phyloP scores from a whole-genome alignment of 2,888 invertebrate species.

The Lutraria lutraria region DNA sequence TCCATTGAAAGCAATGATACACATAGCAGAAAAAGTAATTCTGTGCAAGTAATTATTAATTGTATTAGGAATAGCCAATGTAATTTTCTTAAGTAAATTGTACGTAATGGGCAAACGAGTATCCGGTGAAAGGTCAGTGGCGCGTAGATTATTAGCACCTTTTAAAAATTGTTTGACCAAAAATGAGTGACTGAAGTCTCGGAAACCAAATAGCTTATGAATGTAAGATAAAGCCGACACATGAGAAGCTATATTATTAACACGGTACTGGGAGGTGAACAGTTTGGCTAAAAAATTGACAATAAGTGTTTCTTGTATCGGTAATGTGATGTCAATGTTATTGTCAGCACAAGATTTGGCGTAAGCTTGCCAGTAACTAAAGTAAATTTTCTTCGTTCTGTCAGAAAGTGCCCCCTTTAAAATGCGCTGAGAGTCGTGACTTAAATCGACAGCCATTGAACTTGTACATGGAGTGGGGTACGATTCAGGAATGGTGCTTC shows the following conservation, averaged over 20 bases:
- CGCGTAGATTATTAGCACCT: neutral
- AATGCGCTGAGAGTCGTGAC: neutral
- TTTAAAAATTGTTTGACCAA: conserved; percentile 23
- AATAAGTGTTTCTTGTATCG: too few relatives aligned
- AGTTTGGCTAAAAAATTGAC: neutral
- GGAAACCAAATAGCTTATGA: neutral
- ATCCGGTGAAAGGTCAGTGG: neutral
- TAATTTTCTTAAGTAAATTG: too few relatives aligned
- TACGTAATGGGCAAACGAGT: conserved; percentile 3
- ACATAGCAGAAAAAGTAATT: neutral
- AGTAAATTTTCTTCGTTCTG: too few relatives aligned
- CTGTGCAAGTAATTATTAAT: neutral
- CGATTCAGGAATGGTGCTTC: neutral
- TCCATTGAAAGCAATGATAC: neutral
- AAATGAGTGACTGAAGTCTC: too few relatives aligned
- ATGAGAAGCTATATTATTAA: conserved; percentile 3
- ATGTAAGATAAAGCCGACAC: conserved; percentile 21
- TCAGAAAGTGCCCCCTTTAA: neutral
- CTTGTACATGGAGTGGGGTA: too few relatives aligned
- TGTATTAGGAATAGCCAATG: neutral
- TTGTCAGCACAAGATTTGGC: too few relatives aligned
- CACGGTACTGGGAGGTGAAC: neutral
- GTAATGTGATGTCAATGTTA: too few relatives aligned
- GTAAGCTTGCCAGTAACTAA: too few relatives aligned
- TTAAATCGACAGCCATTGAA: neutral